Conservation (phyloP, 2,113 vertebrate species). For the Nymphicus hollandicus region DNA sequence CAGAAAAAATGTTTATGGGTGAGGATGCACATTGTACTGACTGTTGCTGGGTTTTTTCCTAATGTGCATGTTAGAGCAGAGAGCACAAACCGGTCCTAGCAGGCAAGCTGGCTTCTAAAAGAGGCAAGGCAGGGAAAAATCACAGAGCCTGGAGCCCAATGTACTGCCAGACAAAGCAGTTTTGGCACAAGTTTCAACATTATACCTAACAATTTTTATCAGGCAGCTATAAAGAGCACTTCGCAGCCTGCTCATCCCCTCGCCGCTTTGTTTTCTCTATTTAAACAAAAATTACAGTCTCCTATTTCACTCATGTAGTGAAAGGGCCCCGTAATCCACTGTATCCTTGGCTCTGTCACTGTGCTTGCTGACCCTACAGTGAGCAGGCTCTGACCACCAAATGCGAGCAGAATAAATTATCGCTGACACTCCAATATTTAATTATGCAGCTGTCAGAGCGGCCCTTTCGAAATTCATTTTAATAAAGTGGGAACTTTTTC, state of each 20-base stretch:
- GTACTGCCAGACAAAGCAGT: not conserved
- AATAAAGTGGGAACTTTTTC: slow-evolving; percentile 96
- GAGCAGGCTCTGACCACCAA: slow-evolving; percentile 90
- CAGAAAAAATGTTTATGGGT: not conserved
- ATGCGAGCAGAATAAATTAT: slow-evolving; percentile 97
- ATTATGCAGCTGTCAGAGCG: slow-evolving; percentile 99
- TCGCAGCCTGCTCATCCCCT: not conserved
- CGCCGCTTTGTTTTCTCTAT: not conserved
- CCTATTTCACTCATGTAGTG: slow-evolving; percentile 2
- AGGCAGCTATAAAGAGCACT: not conserved
- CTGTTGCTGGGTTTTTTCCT: not conserved
- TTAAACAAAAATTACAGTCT: slow-evolving; percentile 29
- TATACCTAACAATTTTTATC: not conserved
- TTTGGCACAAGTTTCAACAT: not conserved
- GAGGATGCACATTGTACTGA: not conserved
- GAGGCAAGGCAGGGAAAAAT: not conserved
- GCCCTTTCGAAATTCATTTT: slow-evolving; percentile 99
- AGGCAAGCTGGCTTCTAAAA: not conserved
- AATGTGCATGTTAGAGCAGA: not conserved
- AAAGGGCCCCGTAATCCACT: slow-evolving; percentile 61
- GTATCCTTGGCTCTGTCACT: slow-evolving; percentile 80
- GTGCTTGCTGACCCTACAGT: slow-evolving; percentile 79
- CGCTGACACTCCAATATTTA: slow-evolving; percentile 99
- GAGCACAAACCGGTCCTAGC: not conserved
- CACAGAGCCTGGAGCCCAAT: rapidly evolving